Conservation (phyloP, 2,888 invertebrate genomes). For the Schizotus pectinicornis region DNA sequence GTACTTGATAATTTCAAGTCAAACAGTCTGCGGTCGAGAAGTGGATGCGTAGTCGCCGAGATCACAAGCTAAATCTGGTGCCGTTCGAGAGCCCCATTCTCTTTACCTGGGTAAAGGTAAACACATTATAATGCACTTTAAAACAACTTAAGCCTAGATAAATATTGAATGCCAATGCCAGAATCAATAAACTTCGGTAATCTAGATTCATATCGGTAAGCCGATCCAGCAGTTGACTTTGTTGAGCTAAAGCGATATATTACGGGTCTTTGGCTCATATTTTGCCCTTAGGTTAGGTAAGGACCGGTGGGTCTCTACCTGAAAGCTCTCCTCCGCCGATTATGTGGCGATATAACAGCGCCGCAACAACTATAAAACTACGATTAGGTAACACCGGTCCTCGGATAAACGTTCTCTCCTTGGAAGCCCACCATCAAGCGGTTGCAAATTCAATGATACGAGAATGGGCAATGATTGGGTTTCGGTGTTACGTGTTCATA, state of each 20-base stretch:
- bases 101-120: constrained; percentile 37
- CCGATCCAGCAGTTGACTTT: constrained; percentile 45
- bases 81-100: constrained; percentile 6
- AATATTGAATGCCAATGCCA: constrained; percentile 51
- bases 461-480: too few relatives aligned
- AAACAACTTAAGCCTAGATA: constrained; percentile 48
- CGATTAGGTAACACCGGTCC: not conserved
- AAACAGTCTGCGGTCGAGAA: constrained; percentile 24
- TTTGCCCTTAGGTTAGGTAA: constrained; percentile 31
- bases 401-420: too few relatives aligned
- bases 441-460: too few relatives aligned
- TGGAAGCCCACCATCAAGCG: too few relatives aligned
- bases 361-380: constrained; percentile 24
- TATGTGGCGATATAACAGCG: constrained; percentile 21
- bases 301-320: constrained; percentile 24
- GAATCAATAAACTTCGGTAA: constrained; percentile 51
- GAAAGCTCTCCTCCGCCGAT: constrained; percentile 14
- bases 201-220: constrained; percentile 50
- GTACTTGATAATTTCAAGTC: constrained; percentile 29
- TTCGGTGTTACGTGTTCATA: too few relatives aligned
- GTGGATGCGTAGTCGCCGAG: not conserved
- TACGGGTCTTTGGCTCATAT: constrained; percentile 36
- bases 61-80: constrained; percentile 12
- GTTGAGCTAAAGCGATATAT: constrained; percentile 45
- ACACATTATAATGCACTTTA: constrained; percentile 51